Percentiles rank a stretch among this genome's conserved stretches.
These are phyloP conservation scores for Aphaenogaster ashmeadi DNA, from an alignment of 1,140 invertebrate genomes.

Conservation along the genomic window DNA sequence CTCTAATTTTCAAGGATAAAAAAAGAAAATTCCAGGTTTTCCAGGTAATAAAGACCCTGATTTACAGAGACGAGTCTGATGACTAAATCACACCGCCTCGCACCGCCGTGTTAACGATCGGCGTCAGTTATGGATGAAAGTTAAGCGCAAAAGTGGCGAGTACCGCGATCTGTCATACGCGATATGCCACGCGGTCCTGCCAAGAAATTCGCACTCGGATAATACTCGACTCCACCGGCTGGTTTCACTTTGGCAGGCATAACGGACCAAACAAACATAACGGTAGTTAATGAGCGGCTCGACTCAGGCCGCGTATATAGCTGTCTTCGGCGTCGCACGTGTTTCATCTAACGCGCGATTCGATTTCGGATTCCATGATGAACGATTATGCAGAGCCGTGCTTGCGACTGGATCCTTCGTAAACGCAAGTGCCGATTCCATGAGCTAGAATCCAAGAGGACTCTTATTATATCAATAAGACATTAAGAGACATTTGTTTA, in stretches of 20 bases:
- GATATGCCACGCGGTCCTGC: not conserved
- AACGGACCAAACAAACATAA: constrained; percentile 87
- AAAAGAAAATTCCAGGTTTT: too few species aligned
- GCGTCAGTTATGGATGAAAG: constrained; percentile 29
- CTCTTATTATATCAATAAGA: not conserved
- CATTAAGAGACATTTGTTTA: not conserved
- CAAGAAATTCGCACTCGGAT: constrained; percentile 49
- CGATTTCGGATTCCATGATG: constrained; percentile 1
- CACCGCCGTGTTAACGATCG: not conserved
- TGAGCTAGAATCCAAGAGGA: not conserved
- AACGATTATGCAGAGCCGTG: not conserved
- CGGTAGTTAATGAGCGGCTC: constrained; percentile 84
- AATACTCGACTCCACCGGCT: constrained; percentile 66
- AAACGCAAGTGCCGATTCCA: not conserved
- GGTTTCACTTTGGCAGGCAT: constrained; percentile 85
- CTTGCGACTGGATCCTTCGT: not conserved
- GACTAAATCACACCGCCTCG: not conserved
- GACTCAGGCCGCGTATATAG: constrained; percentile 52
- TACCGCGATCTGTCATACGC: not conserved
- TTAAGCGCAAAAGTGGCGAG: constrained; percentile 32
- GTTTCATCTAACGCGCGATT: constrained; percentile 63
- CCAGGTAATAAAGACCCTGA: too few species aligned
- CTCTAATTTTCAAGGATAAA: too few species aligned
- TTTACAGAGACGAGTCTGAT: not conserved
- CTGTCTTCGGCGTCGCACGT: constrained; percentile 48